phyloP scores from a whole-genome alignment of 2,797 vertebrate genomes.

The Harpagifer antarcticus region DNA sequence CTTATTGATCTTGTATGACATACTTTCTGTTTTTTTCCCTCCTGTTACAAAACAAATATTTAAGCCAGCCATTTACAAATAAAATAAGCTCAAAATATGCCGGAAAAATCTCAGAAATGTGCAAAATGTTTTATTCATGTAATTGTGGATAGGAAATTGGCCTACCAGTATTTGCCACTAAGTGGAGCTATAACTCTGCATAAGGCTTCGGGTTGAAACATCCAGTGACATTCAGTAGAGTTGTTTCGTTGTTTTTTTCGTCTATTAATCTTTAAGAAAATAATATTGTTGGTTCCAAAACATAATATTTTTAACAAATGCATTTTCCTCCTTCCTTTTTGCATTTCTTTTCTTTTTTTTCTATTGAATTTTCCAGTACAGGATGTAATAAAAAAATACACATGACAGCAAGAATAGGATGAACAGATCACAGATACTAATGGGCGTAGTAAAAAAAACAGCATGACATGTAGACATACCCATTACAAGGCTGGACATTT shows the following conservation, averaged over 20 bases:
- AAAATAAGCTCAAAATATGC: neutral
- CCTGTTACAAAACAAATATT: neutral
- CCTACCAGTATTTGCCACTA: slow-evolving; percentile 42
- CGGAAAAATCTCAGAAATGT: neutral
- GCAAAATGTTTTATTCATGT: neutral
- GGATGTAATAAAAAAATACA: no score
- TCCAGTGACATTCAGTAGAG: neutral
- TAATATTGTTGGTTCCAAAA: no score
- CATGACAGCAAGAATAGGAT: no score
- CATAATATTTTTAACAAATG: no score
- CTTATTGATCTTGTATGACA: neutral
- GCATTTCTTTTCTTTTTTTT: no score
- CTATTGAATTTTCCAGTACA: no score
- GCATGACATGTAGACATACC: no score
- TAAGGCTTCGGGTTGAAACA: neutral
- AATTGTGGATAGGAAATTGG: neutral
- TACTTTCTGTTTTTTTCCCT: neutral
- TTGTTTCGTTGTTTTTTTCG: neutral
- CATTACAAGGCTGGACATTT: no score
- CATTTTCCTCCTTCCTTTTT: neutral
- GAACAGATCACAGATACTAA: no score
- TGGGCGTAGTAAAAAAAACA: neutral
- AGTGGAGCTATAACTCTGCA: slow-evolving; percentile 48
- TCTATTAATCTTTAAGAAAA: no score
- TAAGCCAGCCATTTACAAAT: neutral